Evolutionary conservation across 2,113 vertebrate genomes (phyloP).

Genomic region (Myrmophylax atrothorax): DNA sequence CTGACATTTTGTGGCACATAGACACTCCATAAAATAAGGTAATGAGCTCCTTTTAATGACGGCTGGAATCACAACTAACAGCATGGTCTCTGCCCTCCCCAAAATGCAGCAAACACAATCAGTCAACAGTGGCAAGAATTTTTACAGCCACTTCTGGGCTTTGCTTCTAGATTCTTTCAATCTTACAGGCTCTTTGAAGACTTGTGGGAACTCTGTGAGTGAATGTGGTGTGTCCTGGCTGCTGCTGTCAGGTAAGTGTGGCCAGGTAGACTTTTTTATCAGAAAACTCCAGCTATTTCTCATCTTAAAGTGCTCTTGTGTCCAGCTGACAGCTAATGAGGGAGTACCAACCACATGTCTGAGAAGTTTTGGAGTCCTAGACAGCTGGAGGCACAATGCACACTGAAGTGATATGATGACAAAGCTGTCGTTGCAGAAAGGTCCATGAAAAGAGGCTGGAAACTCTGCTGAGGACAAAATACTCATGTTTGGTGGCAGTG

Average conservation of each 20-base stretch:
- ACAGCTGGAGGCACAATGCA: not conserved
- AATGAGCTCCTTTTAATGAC: not conserved
- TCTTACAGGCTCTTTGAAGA: not conserved
- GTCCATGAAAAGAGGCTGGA: not conserved
- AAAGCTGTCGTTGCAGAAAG: not conserved
- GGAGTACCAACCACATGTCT: not conserved
- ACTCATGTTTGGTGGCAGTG: not conserved
- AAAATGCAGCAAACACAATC: not conserved
- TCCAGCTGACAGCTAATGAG: not conserved
- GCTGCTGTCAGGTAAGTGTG: not conserved
- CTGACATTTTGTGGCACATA: not conserved
- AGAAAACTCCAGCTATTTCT: not conserved
- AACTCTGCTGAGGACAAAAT: not conserved
- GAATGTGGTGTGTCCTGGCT: not conserved
- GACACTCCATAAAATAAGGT: not conserved
- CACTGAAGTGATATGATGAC: not conserved
- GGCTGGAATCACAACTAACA: not conserved
- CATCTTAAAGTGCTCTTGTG: not conserved
- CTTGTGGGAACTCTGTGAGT: not conserved
- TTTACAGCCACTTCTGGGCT: not conserved
- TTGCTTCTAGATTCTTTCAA: not conserved
- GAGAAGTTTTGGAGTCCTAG: not conserved
- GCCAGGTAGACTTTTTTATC: not conserved
- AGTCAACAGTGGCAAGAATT: not conserved
- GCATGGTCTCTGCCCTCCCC: rapidly evolving